These are phyloP conservation scores for Fregetta grallaria DNA, from an alignment of 2,113 vertebrate genomes.

Conservation along the genomic window DNA sequence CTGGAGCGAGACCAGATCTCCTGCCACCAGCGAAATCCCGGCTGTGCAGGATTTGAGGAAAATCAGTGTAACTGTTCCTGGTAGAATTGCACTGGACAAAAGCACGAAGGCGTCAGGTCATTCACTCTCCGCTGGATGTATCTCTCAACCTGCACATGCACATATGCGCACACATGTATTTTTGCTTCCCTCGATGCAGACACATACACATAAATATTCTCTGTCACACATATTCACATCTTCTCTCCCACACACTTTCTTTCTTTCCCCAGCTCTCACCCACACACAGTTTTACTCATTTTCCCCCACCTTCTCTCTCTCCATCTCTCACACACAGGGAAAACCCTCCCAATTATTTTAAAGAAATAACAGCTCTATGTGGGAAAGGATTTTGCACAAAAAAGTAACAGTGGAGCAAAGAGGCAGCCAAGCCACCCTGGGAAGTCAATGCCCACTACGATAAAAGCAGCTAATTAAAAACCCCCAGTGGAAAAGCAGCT, in stretches of 20 bases:
- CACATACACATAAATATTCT: background rate
- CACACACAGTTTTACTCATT: background rate
- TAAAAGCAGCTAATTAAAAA: background rate
- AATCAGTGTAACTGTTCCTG: background rate
- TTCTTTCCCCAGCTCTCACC: background rate
- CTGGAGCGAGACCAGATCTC: background rate
- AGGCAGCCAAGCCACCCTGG: background rate
- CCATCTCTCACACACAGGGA: background rate
- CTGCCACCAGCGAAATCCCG: background rate
- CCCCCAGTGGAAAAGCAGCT: background rate
- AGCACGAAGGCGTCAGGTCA: background rate
- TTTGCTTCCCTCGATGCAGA: background rate
- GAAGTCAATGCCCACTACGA: background rate
- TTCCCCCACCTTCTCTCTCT: background rate
- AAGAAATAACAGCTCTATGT: background rate
- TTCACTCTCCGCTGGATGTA: background rate
- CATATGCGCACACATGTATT: rapidly evolving
- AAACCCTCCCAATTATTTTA: background rate
- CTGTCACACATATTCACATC: background rate
- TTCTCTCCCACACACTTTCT: background rate
- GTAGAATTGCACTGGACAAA: background rate
- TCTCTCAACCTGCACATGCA: background rate
- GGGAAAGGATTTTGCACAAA: background rate
- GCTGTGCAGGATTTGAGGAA: background rate
- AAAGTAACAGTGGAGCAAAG: background rate